phyloP scores from a whole-genome alignment of 2,888 invertebrate species.

The Ennomos fuscantarius region DNA sequence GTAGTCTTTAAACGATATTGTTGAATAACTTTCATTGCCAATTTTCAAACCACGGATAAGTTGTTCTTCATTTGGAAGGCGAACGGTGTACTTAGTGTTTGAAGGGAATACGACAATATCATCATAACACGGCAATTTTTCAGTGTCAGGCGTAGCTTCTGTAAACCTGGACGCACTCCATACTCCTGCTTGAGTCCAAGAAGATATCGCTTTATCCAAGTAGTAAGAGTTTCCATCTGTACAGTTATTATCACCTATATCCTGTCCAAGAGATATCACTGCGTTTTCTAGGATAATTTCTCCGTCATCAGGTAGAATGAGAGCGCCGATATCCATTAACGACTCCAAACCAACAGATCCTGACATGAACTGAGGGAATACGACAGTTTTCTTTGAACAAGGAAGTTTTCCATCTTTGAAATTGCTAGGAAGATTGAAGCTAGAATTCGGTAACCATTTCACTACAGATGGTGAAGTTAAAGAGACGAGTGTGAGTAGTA shows the following conservation, averaged over 20 bases:
- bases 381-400: slow-evolving; percentile 70
- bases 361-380: slow-evolving; percentile 64
- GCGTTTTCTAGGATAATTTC: slow-evolving; percentile 65
- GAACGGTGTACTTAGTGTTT: slow-evolving; percentile 56
- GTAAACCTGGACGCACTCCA: slow-evolving; percentile 75
- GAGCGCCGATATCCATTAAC: slow-evolving; percentile 53
- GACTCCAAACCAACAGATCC: slow-evolving; percentile 58
- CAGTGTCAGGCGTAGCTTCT: slow-evolving; percentile 78
- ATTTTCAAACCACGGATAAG: slow-evolving; percentile 51
- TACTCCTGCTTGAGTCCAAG: slow-evolving; percentile 71
- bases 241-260: slow-evolving; percentile 55
- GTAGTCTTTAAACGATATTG: slow-evolving; percentile 32
- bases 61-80: slow-evolving; percentile 59
- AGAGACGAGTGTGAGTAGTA: slow-evolving; percentile 43
- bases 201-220: slow-evolving; percentile 56
- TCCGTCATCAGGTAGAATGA: slow-evolving; percentile 72
- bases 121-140: slow-evolving; percentile 76
- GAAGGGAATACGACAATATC: slow-evolving; percentile 72
- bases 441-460: slow-evolving; percentile 69
- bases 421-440: slow-evolving; percentile 66
- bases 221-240: slow-evolving; percentile 60
- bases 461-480: slow-evolving; percentile 56
- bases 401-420: slow-evolving; percentile 67
- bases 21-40: slow-evolving; percentile 44
- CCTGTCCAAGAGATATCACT: slow-evolving; percentile 56